A percentile compares a stretch with the other conserved stretches of the same genome.
Evolutionary conservation across 2,113 vertebrate genomes (phyloP).

Genomic region (Channa maculata): DNA sequence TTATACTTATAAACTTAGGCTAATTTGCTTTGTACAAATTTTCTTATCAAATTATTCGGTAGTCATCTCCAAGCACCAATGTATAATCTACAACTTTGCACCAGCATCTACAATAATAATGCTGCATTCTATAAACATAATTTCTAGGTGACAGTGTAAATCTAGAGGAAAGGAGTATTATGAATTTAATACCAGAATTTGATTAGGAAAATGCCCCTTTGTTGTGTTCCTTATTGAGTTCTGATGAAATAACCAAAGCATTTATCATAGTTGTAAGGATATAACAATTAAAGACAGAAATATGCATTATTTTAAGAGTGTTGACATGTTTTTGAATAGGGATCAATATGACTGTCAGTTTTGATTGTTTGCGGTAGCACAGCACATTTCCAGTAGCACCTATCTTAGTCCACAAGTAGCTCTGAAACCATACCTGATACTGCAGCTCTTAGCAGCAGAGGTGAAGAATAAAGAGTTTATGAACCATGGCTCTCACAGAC

Average conservation of each 20-base stretch:
- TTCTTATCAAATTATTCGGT: no score
- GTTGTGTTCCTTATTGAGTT: constrained; percentile 1
- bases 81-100: no score
- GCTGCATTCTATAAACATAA: no score
- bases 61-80: no score
- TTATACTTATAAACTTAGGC: no score
- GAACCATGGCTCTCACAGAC: constrained; percentile 17
- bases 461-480: constrained; percentile 23
- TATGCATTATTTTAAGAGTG: constrained; percentile 16
- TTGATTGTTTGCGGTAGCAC: constrained; percentile 10
- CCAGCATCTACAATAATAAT: no score
- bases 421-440: constrained; percentile 27
- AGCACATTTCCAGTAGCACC: constrained; percentile 25
- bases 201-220: neutral
- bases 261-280: neutral
- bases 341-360: constrained; percentile 35
- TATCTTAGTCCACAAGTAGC: constrained; percentile 10
- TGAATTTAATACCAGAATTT: neutral
- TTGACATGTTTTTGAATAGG: constrained; percentile 24
- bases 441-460: constrained; percentile 4
- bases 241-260: neutral
- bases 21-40: no score
- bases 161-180: neutral
- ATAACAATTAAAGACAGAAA: neutral
- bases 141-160: no score